Percentiles rank a stretch among this genome's conserved stretches.
These are phyloP conservation scores for Sesia bembeciformis DNA, from an alignment of 2,888 invertebrate species.

Conservation along the genomic window DNA sequence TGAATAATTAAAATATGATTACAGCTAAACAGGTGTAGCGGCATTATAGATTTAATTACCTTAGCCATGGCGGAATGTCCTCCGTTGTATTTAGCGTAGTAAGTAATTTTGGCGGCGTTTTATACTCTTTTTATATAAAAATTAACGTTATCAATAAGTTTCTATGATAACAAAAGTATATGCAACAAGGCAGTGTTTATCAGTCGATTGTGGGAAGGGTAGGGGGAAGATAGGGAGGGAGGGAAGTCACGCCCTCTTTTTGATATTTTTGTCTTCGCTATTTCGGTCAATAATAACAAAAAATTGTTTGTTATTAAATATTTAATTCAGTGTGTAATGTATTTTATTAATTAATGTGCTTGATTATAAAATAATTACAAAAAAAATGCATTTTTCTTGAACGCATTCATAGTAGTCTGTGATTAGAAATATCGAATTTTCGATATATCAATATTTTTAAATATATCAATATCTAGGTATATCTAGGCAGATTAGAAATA, in stretches of 20 bases:
- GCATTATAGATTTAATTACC: conserved; percentile 46
- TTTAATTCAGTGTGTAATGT: background rate
- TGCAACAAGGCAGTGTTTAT: background rate
- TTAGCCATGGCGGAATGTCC: conserved; percentile 80
- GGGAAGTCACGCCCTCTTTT: background rate
- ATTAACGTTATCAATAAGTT: background rate
- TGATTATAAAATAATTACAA: too few species aligned
- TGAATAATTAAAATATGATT: background rate
- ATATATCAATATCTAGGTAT: too few species aligned
- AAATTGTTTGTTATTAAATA: background rate
- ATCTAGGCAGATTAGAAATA: too few species aligned
- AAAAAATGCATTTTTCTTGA: too few species aligned
- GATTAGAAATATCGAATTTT: too few species aligned
- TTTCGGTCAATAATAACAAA: background rate
- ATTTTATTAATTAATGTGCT: too few species aligned
- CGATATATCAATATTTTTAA: too few species aligned
- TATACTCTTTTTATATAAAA: background rate
- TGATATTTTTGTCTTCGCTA: too few species aligned
- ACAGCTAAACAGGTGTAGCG: conserved; percentile 16
- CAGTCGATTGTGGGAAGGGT: background rate
- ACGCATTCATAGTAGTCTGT: too few species aligned
- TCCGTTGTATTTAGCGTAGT: conserved; percentile 79
- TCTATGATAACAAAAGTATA: background rate
- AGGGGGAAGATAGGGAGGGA: background rate
- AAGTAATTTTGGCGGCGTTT: conserved; percentile 72